Conservation (phyloP, 2,113 vertebrate species). For the Malurus alboscapulatus region DNA sequence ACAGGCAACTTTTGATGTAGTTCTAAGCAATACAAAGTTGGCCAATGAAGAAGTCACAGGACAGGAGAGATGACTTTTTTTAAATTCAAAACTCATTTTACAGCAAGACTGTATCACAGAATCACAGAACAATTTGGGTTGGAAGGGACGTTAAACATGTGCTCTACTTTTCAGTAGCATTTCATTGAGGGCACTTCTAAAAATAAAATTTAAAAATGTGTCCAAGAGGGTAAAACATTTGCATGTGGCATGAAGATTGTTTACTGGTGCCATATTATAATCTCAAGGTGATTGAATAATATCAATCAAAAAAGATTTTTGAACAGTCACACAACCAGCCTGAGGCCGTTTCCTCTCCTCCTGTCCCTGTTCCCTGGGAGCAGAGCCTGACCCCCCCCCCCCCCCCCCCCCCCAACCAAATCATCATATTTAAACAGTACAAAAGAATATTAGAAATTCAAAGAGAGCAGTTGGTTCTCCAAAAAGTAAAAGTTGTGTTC, state of each 20-base stretch:
- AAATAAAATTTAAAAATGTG: not conserved
- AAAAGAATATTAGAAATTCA: not conserved
- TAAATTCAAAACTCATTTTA: not conserved
- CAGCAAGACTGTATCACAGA: not conserved
- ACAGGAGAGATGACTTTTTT: not conserved
- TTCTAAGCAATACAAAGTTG: not conserved
- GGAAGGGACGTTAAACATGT: not conserved
- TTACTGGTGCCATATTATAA: not conserved
- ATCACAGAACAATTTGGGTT: not conserved
- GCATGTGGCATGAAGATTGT: not conserved
- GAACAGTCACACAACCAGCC: not conserved
- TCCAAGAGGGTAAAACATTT: not conserved
- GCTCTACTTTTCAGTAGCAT: not conserved
- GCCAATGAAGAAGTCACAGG: not conserved
- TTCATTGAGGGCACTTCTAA: not conserved
- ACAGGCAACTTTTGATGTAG: not conserved
- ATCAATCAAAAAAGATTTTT: not conserved
- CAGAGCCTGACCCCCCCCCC: rapidly evolving
- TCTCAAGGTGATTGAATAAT: not conserved
- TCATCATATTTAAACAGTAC: not conserved
- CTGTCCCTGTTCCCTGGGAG: no score
- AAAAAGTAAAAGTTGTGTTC: not conserved
- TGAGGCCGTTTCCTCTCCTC: no score
- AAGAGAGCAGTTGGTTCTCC: not conserved
- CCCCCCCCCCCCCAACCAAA: rapidly evolving